Evolutionary conservation across 2,888 invertebrate species (phyloP), one percentile per base, ranked within the genome.

Genomic region (Tetropium fuscum): DNA sequence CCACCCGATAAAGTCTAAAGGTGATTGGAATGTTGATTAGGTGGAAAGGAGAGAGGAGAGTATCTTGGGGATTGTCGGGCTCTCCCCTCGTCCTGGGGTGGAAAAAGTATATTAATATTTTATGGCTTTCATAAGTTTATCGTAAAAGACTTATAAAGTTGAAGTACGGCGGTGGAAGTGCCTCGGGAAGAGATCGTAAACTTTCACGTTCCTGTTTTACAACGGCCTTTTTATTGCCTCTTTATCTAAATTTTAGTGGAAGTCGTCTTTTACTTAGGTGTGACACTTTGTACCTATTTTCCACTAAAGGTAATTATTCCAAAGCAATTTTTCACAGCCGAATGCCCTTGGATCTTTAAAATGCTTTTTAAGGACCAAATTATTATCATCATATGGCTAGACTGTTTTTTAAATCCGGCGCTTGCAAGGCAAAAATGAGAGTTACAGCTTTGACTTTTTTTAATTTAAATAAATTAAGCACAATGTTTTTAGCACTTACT

Each of bases 11-110:
- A 80, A 80, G 77, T 80, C 78, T 72, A 76, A 73, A 79, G 79
- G 79, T 80, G 80, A 80, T 80, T 78, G 80, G 80, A 80, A 80
- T 80, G 80, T 78, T 80, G 80, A 80, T 80, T 80, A 80, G 79
- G 78, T 66, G 71, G 73, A 70, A 71, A 73, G 73, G 70, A 74
- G 70, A 67, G 70, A 70, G 70, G 68, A 55, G 61, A 60, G 59
- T 34, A 25, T 45, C 53, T 36, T 61, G 63, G 65, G 66, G 63
- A 58, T 51, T 47, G 49, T 32, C 43, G 41, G 38, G 18, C 34
- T 40, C 10, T 36, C 38, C 45, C 40, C 25, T 32, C 6, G 16
- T 15, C 22, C 25, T 38, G 49, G 49, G 49, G 49, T 51, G 40
- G 49, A 51, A 51, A 51, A 73, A 71, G 72, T 73, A 72, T 75